Percentiles rank a stretch among this genome's conserved stretches.
Conservation (phyloP, 2,888 invertebrate species). For the Monoplex corrugatus region DNA sequence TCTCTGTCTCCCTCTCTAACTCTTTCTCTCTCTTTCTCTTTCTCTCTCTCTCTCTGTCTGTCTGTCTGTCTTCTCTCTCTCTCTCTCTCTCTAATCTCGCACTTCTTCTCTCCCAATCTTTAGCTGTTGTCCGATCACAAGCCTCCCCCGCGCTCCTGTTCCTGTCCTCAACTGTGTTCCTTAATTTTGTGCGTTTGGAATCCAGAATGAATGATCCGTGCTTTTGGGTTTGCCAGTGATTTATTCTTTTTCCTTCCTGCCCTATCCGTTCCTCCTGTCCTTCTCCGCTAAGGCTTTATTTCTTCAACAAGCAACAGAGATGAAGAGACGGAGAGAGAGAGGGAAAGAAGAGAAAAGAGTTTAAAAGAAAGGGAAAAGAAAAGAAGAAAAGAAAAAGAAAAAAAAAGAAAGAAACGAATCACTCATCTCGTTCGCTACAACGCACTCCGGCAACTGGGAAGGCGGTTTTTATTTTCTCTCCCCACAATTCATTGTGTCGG, state of each 20-base stretch:
- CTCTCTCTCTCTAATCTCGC: background rate
- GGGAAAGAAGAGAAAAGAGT: conserved; percentile 22
- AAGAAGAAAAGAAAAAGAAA: background rate
- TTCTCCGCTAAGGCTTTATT: no score
- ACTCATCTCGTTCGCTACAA: no score
- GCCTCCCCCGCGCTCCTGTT: background rate
- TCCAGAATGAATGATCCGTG: no score
- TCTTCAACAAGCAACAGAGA: background rate
- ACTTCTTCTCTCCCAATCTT: background rate
- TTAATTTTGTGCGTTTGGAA: no score
- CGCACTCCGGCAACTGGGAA: no score
- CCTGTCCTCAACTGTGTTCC: no score
- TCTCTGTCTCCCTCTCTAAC: background rate
- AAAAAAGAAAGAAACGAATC: conserved; percentile 15
- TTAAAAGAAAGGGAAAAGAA: background rate
- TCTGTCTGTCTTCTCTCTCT: background rate
- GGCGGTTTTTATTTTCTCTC: no score
- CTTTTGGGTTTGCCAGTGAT: no score
- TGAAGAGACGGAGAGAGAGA: conserved; percentile 17
- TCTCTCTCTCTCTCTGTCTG: background rate
- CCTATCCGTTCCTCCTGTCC: background rate
- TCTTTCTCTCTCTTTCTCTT: background rate
- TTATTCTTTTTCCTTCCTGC: no score
- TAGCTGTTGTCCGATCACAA: background rate
- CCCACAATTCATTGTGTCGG: no score